Evolutionary conservation across 2,113 vertebrate species (phyloP).

Genomic region (Blennius ocellaris): DNA sequence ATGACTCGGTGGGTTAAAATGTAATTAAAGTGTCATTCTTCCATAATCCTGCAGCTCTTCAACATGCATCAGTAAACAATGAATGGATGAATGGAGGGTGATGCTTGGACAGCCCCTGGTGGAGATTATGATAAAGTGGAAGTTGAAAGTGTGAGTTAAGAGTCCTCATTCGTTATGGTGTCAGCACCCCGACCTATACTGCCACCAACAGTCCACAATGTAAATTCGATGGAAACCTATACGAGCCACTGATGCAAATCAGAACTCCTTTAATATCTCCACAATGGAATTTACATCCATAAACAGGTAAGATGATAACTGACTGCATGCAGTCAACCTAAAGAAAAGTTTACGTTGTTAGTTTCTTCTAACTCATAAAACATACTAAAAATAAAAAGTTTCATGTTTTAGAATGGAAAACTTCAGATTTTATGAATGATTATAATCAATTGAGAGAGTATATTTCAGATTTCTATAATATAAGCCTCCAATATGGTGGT

Average conservation of each 20-base stretch:
- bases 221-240: slow-evolving; percentile 25
- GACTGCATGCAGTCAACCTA: no score
- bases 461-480: no score
- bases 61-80: slow-evolving; percentile 40
- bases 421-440: no score
- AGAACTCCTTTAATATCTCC: no score
- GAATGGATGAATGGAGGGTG: slow-evolving; percentile 64
- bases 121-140: slow-evolving; percentile 72
- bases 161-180: slow-evolving; percentile 31
- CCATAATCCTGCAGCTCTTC: neutral
- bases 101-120: slow-evolving; percentile 79
- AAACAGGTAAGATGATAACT: no score
- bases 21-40: slow-evolving; percentile 2
- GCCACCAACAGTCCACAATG: slow-evolving; percentile 64
- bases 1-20: neutral
- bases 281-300: no score
- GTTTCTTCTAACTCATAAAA: no score
- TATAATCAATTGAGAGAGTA: no score
- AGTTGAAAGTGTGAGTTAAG: slow-evolving; percentile 35
- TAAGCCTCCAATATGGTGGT: no score
- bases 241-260: neutral
- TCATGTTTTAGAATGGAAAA: no score
- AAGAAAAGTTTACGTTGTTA: no score
- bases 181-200: slow-evolving; percentile 57
- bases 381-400: no score